phyloP scores from a whole-genome alignment of 2,113 vertebrate genomes.

The Azemiops feae region DNA sequence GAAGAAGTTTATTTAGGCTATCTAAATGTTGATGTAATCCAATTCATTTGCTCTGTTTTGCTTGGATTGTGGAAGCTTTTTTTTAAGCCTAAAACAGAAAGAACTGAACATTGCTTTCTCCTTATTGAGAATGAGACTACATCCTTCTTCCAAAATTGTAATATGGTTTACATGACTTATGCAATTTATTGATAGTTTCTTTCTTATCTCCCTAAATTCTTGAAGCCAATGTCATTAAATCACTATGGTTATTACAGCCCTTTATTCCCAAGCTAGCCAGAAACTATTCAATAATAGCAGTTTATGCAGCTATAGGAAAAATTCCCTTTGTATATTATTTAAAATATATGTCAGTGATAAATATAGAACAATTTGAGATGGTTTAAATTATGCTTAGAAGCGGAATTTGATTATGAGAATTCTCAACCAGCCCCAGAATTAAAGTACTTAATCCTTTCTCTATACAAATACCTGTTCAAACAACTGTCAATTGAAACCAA shows the following conservation, averaged over 20 bases:
- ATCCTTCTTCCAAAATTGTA: background rate
- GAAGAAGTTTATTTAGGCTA: background rate
- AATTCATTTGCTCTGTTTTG: background rate
- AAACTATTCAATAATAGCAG: background rate
- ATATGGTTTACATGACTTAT: background rate
- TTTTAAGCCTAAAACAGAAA: background rate
- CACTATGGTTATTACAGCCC: background rate
- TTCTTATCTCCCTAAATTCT: background rate
- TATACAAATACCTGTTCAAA: background rate
- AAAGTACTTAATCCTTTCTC: background rate
- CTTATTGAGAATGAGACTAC: background rate
- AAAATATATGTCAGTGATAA: background rate
- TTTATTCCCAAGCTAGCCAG: background rate
- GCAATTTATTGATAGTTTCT: background rate
- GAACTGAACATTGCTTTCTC: background rate
- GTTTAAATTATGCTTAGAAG: background rate
- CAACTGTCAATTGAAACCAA: background rate
- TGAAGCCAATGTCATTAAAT: background rate
- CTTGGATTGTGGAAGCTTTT: background rate
- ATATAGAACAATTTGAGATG: background rate
- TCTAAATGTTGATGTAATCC: background rate
- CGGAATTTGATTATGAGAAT: slow-evolving; percentile 7
- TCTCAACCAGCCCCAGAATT: background rate
- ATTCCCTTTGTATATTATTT: background rate
- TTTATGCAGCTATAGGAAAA: background rate